Evolutionary conservation across 2,888 invertebrate species (phyloP), one percentile per base, ranked within the genome.

Genomic region (Eupithecia subfuscata): DNA sequence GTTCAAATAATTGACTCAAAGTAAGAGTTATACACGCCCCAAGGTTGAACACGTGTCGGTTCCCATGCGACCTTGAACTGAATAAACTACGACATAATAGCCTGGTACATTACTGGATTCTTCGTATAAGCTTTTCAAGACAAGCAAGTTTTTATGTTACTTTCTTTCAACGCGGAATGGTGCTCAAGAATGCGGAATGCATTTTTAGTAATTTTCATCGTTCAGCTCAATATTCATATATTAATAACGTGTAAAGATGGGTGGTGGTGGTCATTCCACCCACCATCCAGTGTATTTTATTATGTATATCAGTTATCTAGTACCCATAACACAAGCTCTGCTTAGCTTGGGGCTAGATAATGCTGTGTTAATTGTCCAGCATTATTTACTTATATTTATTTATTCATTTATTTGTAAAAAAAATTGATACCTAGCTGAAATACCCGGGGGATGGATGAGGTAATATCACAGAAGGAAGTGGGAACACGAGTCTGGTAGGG

Each of bases 401-500:
- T n/a, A 52, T n/a, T 52, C 30, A 30, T n/a, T 52, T n/a, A 52
- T n/a, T 52, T 52, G 9, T 45, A 6, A 1, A 43, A 37, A 37
- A 4, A 37, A 37, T 37, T 30, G 30, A 37, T 37, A 37, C 37
- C 37, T 16, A 45, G 45, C 18, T n/a, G 34, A 12, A 37, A 65
- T 16, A 14, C 11, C 65, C 37, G 18, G 3, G 34, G 30, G 37
- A 34, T n/a, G 18, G 11, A 4, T 52, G 4, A 18, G 45, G 40
- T 45, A 70, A 70, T 68, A 70, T 40, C 56, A 70, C 37, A 56
- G 77, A 74, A 34, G 68, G 81, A 81, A 80, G 80, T 79, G 79
- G 74, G 77, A 82, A 82, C 81, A 83, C 81, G 81, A 80, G 76
- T 74, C 77, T 78, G 82, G 78, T 80, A 81, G n/a, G n/a, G n/a